Evolutionary conservation across 2,888 invertebrate genomes (phyloP), one percentile per base, ranked within the genome.

Genomic region (Clusia tigrina): DNA sequence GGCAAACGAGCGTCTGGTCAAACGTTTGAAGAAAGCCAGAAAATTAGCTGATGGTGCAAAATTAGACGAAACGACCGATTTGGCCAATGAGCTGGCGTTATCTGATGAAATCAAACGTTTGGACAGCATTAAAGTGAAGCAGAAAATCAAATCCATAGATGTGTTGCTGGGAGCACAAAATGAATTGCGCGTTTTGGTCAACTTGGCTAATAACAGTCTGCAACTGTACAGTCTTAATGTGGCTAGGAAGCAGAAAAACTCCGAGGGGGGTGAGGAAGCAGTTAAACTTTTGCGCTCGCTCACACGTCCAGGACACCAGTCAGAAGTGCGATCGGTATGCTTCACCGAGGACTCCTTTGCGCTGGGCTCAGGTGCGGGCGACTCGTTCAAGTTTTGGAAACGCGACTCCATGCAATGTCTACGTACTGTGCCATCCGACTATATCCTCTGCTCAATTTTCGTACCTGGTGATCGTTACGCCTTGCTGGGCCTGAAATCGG

Each of bases 361-460:
- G 1, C 87, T 98, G 63, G 88, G 93, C 1, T 93, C 97, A 0
- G 96, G 92, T 0, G 91, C 96, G 68, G 91, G 89, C 0, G 95
- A 97, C 72, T 89, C 92, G 6, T 86, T 97, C 37, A 98, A 98
- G 86, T 85, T 98, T 57, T 99, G 98, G 98, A 96, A 95, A 82
- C 90, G 87, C 67, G 81, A 86, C 71, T 89, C 85, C 67, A 86
- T 91, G 69, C 84, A 88, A 52, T 91, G 93, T 70, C 85, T 93
- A 18, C 87, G 92, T 58, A 92, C 92, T 0, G 86, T 94, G 60
- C 77, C 79, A 0, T 81, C 87, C 15, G 86, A 90, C 63, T 91
- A 93, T 74, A 90, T 94, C 9, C 84, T 92, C 60, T 78, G 78
- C 26, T 86, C 90, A 1, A 85, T 89, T 69, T 96, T 98, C 85